These are phyloP conservation scores for Nephrotoma appendiculata DNA, from an alignment of 2,888 invertebrate genomes.

Conservation along the genomic window DNA sequence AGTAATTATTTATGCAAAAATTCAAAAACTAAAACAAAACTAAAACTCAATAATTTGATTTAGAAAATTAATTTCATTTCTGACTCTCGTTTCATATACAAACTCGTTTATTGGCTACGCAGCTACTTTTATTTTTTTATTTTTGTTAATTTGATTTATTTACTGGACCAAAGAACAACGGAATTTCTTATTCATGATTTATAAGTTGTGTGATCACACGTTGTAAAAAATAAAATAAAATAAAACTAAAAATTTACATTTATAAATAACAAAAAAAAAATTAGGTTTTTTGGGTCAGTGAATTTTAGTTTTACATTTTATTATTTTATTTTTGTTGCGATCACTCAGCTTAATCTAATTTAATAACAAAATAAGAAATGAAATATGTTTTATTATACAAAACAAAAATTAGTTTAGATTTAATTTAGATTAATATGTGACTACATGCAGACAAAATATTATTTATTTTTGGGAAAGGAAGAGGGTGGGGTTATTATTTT, in stretches of 20 bases:
- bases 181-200: constrained; percentile 2
- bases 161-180: constrained; percentile 1
- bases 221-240: not conserved
- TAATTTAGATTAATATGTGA: not conserved
- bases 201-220: not conserved
- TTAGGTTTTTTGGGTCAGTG: not conserved
- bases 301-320: not conserved
- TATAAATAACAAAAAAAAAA: not conserved
- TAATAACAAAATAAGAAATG: not conserved
- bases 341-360: constrained; percentile 1
- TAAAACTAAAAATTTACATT: not conserved
- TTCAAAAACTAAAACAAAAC: too few species aligned
- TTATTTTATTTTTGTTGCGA: not conserved
- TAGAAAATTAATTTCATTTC: not conserved
- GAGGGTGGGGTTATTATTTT: not conserved
- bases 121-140: not conserved
- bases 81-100: not conserved
- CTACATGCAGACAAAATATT: not conserved
- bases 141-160: constrained; percentile 1
- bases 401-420: not conserved
- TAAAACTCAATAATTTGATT: not conserved
- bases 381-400: not conserved
- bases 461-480: not conserved
- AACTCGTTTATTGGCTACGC: not conserved
- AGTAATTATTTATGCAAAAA: too few species aligned